Percentiles rank a stretch among this genome's conserved stretches.
These are phyloP conservation scores for Oscheius sp. DNA, from an alignment of 2,888 invertebrate species.

Conservation along the genomic window DNA sequence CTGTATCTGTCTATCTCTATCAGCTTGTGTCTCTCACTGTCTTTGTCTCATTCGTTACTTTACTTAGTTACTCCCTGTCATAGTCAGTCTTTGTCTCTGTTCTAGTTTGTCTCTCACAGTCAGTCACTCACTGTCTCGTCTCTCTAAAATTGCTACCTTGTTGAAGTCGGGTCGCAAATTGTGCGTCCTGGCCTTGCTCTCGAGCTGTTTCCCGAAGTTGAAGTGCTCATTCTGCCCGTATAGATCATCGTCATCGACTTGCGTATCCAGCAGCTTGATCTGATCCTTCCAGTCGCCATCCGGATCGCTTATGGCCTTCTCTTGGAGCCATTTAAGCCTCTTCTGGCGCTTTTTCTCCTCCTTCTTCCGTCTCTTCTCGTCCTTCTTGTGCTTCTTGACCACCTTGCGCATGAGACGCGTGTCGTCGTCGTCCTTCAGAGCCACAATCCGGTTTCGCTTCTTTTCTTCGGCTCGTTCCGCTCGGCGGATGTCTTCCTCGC, in stretches of 20 bases:
- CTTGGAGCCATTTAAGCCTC: conserved; percentile 52
- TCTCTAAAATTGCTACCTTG: conserved; percentile 47
- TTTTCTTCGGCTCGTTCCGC: conserved; percentile 37
- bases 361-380: conserved; percentile 58
- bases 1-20: too few species aligned
- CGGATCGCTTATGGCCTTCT: conserved; percentile 53
- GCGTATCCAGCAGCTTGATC: conserved; percentile 52
- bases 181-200: conserved; percentile 59
- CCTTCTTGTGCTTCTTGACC: conserved; percentile 58
- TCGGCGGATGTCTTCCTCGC: conserved; percentile 33
- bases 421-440: conserved; percentile 41
- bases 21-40: too few species aligned
- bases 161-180: conserved; percentile 71
- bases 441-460: conserved; percentile 34
- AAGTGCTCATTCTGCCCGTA: conserved; percentile 71
- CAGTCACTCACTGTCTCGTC: neutral
- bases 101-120: too few species aligned
- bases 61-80: too few species aligned
- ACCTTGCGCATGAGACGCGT: conserved; percentile 52
- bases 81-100: too few species aligned
- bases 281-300: conserved; percentile 64
- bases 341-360: conserved; percentile 63
- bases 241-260: conserved; percentile 62
- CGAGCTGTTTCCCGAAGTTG: conserved; percentile 68
- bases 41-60: too few species aligned